phyloP scores from a whole-genome alignment of 2,888 invertebrate species.

The Plagiodera versicolora region DNA sequence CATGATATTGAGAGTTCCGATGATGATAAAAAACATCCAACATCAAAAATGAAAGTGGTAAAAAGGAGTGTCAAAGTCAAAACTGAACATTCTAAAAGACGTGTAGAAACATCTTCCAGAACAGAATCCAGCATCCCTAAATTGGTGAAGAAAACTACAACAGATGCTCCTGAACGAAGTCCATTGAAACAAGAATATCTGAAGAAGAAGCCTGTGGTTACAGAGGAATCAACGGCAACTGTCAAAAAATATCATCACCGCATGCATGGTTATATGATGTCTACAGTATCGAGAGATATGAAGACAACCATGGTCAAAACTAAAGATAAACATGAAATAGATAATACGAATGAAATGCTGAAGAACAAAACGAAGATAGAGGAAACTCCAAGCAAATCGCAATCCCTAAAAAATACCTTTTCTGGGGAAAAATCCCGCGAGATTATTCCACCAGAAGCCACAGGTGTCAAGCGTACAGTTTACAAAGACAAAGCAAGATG shows the following conservation, averaged over 20 bases:
- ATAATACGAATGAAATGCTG: constrained; percentile 46
- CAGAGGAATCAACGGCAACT: constrained; percentile 21
- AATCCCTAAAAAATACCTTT: too few relatives aligned
- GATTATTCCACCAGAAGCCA: constrained; percentile 31
- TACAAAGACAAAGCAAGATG: constrained; percentile 21
- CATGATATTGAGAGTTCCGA: constrained; percentile 49
- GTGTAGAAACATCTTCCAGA: neutral
- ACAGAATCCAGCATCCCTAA: constrained; percentile 12
- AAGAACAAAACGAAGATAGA: constrained; percentile 31
- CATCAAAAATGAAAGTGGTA: constrained; percentile 22
- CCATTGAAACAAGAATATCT: constrained; percentile 22
- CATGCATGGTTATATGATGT: constrained; percentile 62
- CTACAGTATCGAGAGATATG: constrained; percentile 61
- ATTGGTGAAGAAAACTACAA: constrained; percentile 13
- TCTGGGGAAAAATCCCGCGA: constrained; percentile 37
- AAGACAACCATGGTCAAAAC: constrained; percentile 54
- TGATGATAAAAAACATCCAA: constrained; percentile 39
- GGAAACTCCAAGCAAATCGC: constrained; percentile 11
- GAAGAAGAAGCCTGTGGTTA: constrained; percentile 21
- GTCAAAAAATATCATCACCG: constrained; percentile 43
- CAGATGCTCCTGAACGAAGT: constrained; percentile 20
- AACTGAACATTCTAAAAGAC: neutral
- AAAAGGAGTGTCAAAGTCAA: constrained; percentile 20
- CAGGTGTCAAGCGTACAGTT: neutral
- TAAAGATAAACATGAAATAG: constrained; percentile 36